Evolutionary conservation across 2,888 invertebrate species (phyloP).

Genomic region (Drosophila tripunctata): DNA sequence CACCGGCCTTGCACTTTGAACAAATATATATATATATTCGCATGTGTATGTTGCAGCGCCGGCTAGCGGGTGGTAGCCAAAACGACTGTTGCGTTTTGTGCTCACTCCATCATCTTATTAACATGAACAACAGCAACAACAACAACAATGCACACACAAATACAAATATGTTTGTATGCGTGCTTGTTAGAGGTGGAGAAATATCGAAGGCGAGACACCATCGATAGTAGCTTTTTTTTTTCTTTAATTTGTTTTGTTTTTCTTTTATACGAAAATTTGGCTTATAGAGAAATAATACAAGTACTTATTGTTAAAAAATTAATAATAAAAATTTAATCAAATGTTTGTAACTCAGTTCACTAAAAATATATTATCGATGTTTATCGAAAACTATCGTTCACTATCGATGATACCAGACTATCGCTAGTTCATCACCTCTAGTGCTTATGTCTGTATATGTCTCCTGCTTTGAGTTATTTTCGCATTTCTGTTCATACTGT

Average conservation of each 20-base stretch:
- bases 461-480: slow-evolving; percentile 73
- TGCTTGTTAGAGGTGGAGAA: neutral
- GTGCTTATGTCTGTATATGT: slow-evolving; percentile 24
- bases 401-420: too few relatives aligned
- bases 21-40: slow-evolving; percentile 15
- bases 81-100: slow-evolving; percentile 67
- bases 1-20: slow-evolving; percentile 67
- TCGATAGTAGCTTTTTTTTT: too few relatives aligned
- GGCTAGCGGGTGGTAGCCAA: slow-evolving; percentile 48
- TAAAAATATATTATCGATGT: too few relatives aligned
- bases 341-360: too few relatives aligned
- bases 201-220: too few relatives aligned
- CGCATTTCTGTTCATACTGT: slow-evolving; percentile 49
- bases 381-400: too few relatives aligned
- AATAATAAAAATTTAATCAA: too few relatives aligned
- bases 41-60: slow-evolving; percentile 36
- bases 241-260: too few relatives aligned
- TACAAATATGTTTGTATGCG: slow-evolving; percentile 4
- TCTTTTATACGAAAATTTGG: too few relatives aligned
- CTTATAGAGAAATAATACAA: too few relatives aligned
- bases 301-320: too few relatives aligned
- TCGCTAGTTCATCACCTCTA: too few relatives aligned
- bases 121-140: slow-evolving; percentile 22
- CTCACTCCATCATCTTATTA: slow-evolving; percentile 36
- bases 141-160: slow-evolving; percentile 9